phyloP scores from a whole-genome alignment of 2,113 vertebrate genomes.

The Microcebus griseorufus region DNA sequence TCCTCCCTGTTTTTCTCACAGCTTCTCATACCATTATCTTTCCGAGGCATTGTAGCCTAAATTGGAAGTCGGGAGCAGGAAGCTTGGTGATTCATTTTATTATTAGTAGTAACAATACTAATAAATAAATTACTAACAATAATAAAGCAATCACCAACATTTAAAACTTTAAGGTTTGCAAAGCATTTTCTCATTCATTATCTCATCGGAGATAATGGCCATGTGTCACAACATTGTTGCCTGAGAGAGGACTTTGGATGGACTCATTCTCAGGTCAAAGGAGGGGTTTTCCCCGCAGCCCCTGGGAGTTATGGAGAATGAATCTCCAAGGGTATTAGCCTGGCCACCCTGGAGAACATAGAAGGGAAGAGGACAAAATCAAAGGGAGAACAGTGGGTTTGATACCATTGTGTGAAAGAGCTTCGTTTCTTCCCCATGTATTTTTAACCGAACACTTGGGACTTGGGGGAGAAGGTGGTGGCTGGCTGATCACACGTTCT shows the following conservation, averaged over 20 bases:
- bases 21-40: neutral
- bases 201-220: conserved; percentile 50
- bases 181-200: conserved; percentile 56
- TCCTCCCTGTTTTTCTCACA: neutral
- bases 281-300: neutral
- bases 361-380: neutral
- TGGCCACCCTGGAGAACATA: neutral
- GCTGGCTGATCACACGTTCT: conserved; percentile 25
- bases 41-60: neutral
- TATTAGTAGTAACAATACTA: neutral
- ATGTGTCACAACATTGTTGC: neutral
- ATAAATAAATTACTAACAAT: conserved; percentile 44
- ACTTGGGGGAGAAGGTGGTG: neutral
- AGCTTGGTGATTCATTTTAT: conserved; percentile 24
- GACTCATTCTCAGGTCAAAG: conserved; percentile 24
- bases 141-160: conserved; percentile 33
- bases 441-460: conserved; percentile 62
- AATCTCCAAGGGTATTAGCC: neutral
- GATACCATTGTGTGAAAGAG: neutral
- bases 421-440: conserved; percentile 4
- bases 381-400: neutral
- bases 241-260: neutral
- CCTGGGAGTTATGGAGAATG: neutral
- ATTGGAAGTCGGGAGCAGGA: neutral
- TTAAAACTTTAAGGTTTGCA: conserved; percentile 20